phyloP scores from a whole-genome alignment of 1,140 invertebrate species.

The Tetramorium parvispinum region DNA sequence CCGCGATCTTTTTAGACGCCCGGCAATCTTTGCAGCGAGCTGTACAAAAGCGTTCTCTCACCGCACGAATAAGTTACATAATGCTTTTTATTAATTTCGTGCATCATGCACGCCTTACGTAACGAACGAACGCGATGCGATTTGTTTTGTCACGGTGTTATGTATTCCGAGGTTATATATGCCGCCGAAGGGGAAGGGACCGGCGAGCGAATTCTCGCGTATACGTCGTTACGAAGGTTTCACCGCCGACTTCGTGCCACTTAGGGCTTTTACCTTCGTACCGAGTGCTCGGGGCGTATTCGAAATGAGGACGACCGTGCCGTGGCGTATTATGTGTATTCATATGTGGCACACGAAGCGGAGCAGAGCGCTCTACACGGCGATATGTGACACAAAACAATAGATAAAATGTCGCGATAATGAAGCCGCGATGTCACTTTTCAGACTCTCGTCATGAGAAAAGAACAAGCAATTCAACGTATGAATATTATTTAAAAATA shows the following conservation, averaged over 20 bases:
- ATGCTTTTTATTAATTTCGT: slow-evolving; percentile 33
- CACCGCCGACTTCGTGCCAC: slow-evolving; percentile 58
- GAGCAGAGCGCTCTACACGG: slow-evolving; percentile 2
- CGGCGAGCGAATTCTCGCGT: neutral
- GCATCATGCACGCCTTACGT: slow-evolving; percentile 6
- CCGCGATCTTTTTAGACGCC: neutral
- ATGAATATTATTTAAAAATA: neutral
- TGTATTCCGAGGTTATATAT: neutral
- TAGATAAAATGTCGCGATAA: slow-evolving; percentile 38
- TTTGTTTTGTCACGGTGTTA: slow-evolving; percentile 10
- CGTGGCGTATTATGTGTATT: slow-evolving; percentile 71
- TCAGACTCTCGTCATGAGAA: neutral
- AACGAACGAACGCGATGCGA: slow-evolving; percentile 14
- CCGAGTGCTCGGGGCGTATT: slow-evolving; percentile 46
- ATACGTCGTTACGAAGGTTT: slow-evolving; percentile 44
- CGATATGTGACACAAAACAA: slow-evolving; percentile 39
- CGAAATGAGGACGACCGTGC: slow-evolving; percentile 70
- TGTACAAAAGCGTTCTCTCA: neutral
- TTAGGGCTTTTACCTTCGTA: slow-evolving; percentile 62
- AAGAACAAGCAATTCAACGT: neutral
- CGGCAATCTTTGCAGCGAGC: neutral
- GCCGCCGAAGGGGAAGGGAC: neutral
- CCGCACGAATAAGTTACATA: slow-evolving; percentile 20
- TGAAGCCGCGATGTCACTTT: neutral
- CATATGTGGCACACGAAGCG: slow-evolving; percentile 58